phyloP scores from a whole-genome alignment of 1,140 invertebrate species.

The Dendroctonus valens region DNA sequence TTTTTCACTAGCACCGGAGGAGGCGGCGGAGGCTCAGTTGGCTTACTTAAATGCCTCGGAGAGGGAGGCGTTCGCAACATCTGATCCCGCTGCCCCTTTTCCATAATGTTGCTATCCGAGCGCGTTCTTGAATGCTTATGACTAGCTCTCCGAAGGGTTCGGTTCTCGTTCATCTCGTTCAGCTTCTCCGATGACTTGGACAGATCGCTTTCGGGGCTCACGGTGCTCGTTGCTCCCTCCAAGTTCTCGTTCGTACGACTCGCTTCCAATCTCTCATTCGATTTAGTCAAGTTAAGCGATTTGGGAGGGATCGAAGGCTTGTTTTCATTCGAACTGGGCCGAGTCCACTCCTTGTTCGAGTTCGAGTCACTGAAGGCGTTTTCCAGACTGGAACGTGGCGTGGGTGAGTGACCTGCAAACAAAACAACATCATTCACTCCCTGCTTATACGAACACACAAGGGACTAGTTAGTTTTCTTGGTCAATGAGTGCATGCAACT shows the following conservation, averaged over 20 bases:
- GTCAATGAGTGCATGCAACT: constrained; percentile 21
- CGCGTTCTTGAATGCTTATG: constrained; percentile 44
- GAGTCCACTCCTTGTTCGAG: constrained; percentile 32
- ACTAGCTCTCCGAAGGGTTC: constrained; percentile 24
- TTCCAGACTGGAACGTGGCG: constrained; percentile 19
- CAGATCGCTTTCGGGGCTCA: not conserved
- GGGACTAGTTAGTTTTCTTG: not conserved
- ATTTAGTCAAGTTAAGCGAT: constrained; percentile 33
- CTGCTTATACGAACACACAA: no score
- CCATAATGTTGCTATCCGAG: constrained; percentile 47
- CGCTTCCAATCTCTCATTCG: constrained; percentile 34
- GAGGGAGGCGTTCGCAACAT: constrained; percentile 39
- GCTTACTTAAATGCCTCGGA: constrained; percentile 45
- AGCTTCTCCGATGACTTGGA: constrained; percentile 37
- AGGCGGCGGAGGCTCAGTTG: constrained; percentile 48
- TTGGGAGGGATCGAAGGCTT: constrained; percentile 32
- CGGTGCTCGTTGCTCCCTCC: not conserved
- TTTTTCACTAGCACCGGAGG: constrained; percentile 42
- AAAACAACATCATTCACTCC: no score
- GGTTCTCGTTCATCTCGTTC: constrained; percentile 27
- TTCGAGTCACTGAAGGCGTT: constrained; percentile 41
- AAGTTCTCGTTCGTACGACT: constrained; percentile 11
- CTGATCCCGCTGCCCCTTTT: constrained; percentile 26
- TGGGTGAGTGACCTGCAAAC: constrained; percentile 12
- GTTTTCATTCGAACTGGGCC: constrained; percentile 9